These are phyloP conservation scores for Australoheros facetus DNA, from an alignment of 2,797 vertebrate genomes.

Conservation along the genomic window DNA sequence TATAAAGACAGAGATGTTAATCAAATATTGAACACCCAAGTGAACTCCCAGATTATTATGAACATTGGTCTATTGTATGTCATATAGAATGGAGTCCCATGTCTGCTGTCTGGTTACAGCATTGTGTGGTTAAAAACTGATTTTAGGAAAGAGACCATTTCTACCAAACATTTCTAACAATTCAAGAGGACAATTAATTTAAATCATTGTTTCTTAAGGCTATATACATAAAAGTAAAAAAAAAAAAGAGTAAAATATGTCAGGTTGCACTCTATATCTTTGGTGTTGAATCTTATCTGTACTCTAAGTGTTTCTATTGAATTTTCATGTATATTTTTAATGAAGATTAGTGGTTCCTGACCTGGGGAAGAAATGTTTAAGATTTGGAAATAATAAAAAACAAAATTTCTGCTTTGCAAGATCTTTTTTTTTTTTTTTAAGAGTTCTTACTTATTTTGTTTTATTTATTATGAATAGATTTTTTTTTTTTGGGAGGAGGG, in stretches of 20 bases:
- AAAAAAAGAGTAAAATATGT: neutral
- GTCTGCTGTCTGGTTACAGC: slow-evolving; percentile 54
- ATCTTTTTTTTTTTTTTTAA: neutral
- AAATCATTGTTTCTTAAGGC: slow-evolving; percentile 8
- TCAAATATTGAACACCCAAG: slow-evolving; percentile 3
- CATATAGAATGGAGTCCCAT: slow-evolving; percentile 55
- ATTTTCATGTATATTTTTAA: slow-evolving; percentile 5
- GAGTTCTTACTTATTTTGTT: neutral
- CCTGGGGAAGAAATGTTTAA: neutral
- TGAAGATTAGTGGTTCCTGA: slow-evolving; percentile 16
- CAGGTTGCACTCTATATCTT: slow-evolving; percentile 21
- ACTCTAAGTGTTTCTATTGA: slow-evolving; percentile 13
- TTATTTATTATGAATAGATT: neutral
- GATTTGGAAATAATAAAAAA: neutral
- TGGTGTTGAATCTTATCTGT: slow-evolving; percentile 34
- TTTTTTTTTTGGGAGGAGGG: too few species aligned
- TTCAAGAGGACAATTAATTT: slow-evolving; percentile 14
- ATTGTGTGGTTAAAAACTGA: slow-evolving; percentile 19
- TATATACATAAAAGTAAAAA: neutral
- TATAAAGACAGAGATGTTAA: neutral
- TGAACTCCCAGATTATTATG: slow-evolving; percentile 7
- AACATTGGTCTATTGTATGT: neutral
- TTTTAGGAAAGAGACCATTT: slow-evolving; percentile 16
- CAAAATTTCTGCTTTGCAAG: neutral
- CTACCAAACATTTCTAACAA: neutral